Evolutionary conservation across 2,888 invertebrate species (phyloP).

Genomic region (Stenolophus ochropezus): DNA sequence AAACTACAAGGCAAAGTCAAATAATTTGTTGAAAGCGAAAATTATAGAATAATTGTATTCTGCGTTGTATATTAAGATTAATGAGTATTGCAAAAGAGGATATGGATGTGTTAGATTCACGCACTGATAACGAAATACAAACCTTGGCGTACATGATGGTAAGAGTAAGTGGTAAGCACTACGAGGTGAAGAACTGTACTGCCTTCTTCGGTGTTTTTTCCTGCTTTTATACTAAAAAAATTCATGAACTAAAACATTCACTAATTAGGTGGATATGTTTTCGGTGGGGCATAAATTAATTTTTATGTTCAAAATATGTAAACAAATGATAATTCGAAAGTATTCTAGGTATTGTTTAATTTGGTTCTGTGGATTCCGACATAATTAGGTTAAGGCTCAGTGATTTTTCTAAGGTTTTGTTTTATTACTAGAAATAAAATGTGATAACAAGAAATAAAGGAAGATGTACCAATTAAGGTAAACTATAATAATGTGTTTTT

Average conservation of each 20-base stretch:
- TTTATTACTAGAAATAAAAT: background rate
- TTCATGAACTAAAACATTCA: constrained; percentile 33
- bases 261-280: constrained; percentile 19
- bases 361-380: background rate
- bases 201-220: background rate
- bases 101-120: background rate
- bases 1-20: background rate
- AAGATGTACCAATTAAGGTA: background rate
- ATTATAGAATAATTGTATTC: background rate
- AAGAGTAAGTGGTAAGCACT: constrained; percentile 30
- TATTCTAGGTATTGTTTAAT: constrained; percentile 13
- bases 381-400: constrained; percentile 24
- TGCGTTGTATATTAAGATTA: background rate
- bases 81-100: background rate
- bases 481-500: too few relatives aligned
- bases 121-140: background rate
- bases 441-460: background rate
- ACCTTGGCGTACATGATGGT: constrained; percentile 40
- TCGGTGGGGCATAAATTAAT: constrained; percentile 30
- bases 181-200: constrained; percentile 45
- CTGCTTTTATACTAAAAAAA: constrained; percentile 43
- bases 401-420: constrained; percentile 35
- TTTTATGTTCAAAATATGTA: constrained; percentile 29
- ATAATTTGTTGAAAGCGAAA: background rate
- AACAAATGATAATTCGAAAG: constrained; percentile 49